Conservation (phyloP, 2,113 vertebrate species). For the Xenopus borealis region DNA sequence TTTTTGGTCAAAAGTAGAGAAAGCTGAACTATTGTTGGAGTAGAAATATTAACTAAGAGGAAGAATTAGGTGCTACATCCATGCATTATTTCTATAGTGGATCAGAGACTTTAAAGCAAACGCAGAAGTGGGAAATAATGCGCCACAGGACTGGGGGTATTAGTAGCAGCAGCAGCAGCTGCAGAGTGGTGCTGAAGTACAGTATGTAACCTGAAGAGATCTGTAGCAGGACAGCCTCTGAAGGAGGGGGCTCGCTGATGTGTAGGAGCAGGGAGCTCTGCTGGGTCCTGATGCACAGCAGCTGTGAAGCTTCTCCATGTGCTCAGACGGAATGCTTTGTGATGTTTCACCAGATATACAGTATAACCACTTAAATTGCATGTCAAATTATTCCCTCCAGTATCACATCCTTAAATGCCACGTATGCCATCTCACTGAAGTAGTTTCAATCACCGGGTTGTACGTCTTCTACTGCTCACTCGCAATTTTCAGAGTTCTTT, state of each 20-base stretch:
- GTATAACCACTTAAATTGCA: no score
- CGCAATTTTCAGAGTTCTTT: no score
- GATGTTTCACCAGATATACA: not conserved
- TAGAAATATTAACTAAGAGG: constrained; percentile 27
- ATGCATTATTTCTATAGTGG: not conserved
- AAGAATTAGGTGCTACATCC: constrained; percentile 16
- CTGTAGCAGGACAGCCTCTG: not conserved
- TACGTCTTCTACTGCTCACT: no score
- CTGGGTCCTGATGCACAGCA: not conserved
- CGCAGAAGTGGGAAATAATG: constrained; percentile 16
- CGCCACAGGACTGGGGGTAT: constrained; percentile 28
- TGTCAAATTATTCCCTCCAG: no score
- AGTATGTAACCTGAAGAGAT: not conserved
- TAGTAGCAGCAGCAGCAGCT: constrained; percentile 34
- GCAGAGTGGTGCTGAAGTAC: constrained; percentile 4
- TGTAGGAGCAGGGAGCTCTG: not conserved
- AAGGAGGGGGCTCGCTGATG: not conserved
- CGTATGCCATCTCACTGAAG: no score
- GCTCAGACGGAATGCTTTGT: not conserved
- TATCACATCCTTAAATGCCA: no score
- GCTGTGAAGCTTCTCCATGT: not conserved
- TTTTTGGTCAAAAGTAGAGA: constrained; percentile 48
- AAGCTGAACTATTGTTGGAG: constrained; percentile 17
- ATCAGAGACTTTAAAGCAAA: not conserved
- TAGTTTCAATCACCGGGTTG: no score